These are phyloP conservation scores for Spodoptera litura DNA, from an alignment of 1,140 invertebrate species.

Conservation along the genomic window DNA sequence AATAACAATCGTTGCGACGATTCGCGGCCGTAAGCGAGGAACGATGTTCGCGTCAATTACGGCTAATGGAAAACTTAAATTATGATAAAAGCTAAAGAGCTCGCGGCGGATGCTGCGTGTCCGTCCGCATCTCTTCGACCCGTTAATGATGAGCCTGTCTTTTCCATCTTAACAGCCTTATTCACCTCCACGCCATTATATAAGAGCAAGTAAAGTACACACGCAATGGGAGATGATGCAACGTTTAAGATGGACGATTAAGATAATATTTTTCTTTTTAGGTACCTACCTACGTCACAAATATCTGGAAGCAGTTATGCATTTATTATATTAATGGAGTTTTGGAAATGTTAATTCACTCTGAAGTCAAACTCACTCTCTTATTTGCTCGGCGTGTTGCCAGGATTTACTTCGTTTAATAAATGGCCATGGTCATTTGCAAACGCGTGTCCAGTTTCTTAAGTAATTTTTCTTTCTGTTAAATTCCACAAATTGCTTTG, in stretches of 20 bases:
- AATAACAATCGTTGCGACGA: slow-evolving; percentile 80
- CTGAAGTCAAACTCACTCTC: slow-evolving; percentile 9
- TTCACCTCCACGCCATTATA: slow-evolving; percentile 24
- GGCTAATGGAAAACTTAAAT: slow-evolving; percentile 86
- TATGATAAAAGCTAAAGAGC: slow-evolving; percentile 84
- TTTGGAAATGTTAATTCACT: slow-evolving; percentile 20
- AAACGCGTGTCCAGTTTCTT: slow-evolving; percentile 16
- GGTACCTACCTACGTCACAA: not conserved
- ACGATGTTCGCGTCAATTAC: slow-evolving; percentile 86
- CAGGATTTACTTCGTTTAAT: slow-evolving; percentile 27
- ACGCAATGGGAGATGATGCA: not conserved
- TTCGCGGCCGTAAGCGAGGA: slow-evolving; percentile 82
- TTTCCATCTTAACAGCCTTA: slow-evolving; percentile 24
- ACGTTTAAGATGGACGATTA: not conserved
- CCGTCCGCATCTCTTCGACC: slow-evolving; percentile 52
- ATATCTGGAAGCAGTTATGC: not conserved
- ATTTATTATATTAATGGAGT: not conserved
- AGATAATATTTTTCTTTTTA: not conserved
- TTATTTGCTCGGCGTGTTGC: slow-evolving; percentile 7
- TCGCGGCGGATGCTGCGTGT: slow-evolving; percentile 75
- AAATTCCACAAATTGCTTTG: slow-evolving; percentile 3
- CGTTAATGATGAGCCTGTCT: slow-evolving; percentile 42
- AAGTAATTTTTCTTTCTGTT: slow-evolving; percentile 13
- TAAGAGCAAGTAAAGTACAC: slow-evolving; percentile 2
- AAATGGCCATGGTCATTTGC: slow-evolving; percentile 16